These are phyloP conservation scores for Iselma pallidipennis DNA, from an alignment of 2,888 invertebrate species.

Conservation along the genomic window DNA sequence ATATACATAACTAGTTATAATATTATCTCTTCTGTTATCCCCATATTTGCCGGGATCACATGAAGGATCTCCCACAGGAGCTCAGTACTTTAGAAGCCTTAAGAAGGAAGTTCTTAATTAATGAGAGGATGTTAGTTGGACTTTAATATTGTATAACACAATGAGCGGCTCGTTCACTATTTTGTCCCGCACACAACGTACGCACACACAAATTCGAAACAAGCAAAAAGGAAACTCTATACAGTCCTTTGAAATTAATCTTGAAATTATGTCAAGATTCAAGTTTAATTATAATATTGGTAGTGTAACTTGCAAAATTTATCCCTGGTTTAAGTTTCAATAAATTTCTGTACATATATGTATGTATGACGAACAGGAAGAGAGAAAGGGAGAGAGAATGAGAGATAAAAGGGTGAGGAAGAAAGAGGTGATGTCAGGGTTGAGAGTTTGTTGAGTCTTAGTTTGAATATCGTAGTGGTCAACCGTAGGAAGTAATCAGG, in stretches of 20 bases:
- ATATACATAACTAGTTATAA: background rate
- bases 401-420: background rate
- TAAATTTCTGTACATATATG: too few relatives aligned
- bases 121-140: constrained; percentile 1
- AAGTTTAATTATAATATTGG: too few relatives aligned
- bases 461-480: constrained; percentile 14
- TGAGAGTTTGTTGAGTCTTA: constrained; percentile 1
- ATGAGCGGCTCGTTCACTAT: too few relatives aligned
- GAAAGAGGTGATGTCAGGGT: too few relatives aligned
- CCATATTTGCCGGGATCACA: background rate
- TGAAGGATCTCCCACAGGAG: background rate
- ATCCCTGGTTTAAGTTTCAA: too few relatives aligned
- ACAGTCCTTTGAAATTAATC: too few relatives aligned
- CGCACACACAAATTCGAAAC: too few relatives aligned
- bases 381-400: background rate
- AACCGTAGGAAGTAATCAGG: constrained; percentile 44
- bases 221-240: too few relatives aligned
- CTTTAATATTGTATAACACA: constrained; percentile 1
- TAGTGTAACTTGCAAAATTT: too few relatives aligned
- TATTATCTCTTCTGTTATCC: background rate
- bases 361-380: background rate
- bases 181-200: background rate
- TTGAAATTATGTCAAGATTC: too few relatives aligned
- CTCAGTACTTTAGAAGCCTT: background rate
- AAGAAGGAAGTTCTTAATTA: constrained; percentile 1